These are phyloP conservation scores for Apostichopus californicus DNA, from an alignment of 35 echinoderm and acorn worm genomes.

Conservation along the genomic window DNA sequence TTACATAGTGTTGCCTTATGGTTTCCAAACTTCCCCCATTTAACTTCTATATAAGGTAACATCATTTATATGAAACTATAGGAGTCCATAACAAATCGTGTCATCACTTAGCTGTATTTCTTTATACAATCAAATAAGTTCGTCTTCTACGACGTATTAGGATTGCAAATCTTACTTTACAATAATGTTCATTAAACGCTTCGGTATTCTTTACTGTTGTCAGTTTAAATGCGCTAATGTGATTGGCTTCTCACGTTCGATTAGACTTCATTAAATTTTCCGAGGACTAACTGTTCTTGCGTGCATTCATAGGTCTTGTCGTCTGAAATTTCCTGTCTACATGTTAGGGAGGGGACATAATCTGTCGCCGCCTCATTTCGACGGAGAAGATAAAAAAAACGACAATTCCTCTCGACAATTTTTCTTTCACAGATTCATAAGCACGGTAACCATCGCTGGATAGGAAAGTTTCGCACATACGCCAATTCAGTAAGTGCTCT, in stretches of 20 bases:
- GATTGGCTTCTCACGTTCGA: not conserved
- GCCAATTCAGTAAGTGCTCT: not conserved
- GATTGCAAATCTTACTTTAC: too few species aligned
- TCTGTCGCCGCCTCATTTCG: not conserved
- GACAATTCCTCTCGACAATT: not conserved
- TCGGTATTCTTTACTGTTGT: not conserved
- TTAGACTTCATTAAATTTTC: not conserved
- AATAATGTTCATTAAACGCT: not conserved
- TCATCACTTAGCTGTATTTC: too few species aligned
- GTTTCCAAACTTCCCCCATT: too few species aligned
- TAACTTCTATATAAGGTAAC: too few species aligned
- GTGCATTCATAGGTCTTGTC: not conserved
- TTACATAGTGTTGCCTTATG: too few species aligned
- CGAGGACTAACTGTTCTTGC: not conserved
- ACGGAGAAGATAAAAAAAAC: not conserved
- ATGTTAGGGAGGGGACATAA: not conserved
- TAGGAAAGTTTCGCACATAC: not conserved
- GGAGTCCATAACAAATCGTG: too few species aligned
- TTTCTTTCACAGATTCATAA: not conserved
- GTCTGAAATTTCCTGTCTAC: not conserved
- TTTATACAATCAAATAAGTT: too few species aligned
- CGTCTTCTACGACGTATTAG: too few species aligned
- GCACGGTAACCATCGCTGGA: not conserved
- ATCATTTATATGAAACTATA: too few species aligned
- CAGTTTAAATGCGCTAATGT: not conserved